Evolutionary conservation across 2,797 vertebrate species (phyloP).

Genomic region (Tadarida brasiliensis): DNA sequence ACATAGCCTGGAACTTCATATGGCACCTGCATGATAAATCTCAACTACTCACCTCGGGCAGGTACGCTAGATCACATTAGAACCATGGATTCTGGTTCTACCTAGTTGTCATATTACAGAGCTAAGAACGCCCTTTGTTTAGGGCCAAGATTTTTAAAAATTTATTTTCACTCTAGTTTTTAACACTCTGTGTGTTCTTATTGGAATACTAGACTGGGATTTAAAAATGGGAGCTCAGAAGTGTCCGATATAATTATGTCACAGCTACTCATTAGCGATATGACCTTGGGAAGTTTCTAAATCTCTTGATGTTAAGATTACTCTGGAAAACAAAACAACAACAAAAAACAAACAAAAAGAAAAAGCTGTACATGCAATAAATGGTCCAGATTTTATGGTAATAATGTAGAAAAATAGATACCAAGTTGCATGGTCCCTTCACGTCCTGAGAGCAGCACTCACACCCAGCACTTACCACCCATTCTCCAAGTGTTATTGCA

Average conservation of each 20-base stretch:
- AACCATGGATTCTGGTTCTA: not conserved
- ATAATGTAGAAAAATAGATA: not conserved
- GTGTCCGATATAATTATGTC: not conserved
- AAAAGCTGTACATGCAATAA: not conserved
- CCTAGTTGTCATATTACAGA: not conserved
- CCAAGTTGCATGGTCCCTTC: not conserved
- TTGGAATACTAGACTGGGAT: not conserved
- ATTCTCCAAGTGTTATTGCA: not conserved
- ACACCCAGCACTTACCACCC: not conserved
- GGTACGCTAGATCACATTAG: not conserved
- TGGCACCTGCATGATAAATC: not conserved
- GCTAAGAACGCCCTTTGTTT: not conserved
- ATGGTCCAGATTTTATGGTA: not conserved
- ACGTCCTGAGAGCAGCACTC: not conserved
- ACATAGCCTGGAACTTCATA: not conserved
- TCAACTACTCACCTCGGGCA: not conserved
- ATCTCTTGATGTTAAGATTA: not conserved
- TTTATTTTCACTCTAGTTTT: not conserved
- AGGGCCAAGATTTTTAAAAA: not conserved
- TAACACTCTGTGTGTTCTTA: not conserved
- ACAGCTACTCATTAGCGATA: conserved; percentile 21
- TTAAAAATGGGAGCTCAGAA: not conserved
- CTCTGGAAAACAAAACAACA: too few relatives aligned
- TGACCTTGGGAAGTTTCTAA: not conserved
- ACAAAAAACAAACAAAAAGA: too few relatives aligned